Evolutionary conservation across 2,888 invertebrate genomes (phyloP).

Genomic region (Amphimallon solstitiale): DNA sequence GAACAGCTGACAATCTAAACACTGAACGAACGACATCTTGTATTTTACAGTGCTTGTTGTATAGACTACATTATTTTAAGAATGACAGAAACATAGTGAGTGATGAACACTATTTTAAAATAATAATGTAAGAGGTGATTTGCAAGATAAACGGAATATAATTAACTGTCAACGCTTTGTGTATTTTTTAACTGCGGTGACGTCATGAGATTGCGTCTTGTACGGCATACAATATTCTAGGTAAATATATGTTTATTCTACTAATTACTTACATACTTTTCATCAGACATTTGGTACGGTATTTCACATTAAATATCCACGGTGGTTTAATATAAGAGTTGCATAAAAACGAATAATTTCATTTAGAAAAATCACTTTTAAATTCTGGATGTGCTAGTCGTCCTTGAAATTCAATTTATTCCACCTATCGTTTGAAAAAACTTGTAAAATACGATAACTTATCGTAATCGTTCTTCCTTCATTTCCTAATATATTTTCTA

Average conservation of each 20-base stretch:
- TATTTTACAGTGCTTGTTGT: constrained; percentile 51
- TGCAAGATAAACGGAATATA: constrained; percentile 49
- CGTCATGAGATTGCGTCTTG: constrained; percentile 63
- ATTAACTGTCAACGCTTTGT: constrained; percentile 50
- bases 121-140: constrained; percentile 48
- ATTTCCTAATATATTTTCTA: constrained; percentile 18
- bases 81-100: constrained; percentile 60
- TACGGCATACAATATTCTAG: constrained; percentile 55
- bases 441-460: constrained; percentile 28
- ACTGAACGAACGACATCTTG: constrained; percentile 60
- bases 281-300: background rate
- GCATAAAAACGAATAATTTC: constrained; percentile 45
- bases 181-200: constrained; percentile 59
- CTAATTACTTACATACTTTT: constrained; percentile 20
- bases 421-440: constrained; percentile 36
- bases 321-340: constrained; percentile 49
- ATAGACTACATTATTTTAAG: constrained; percentile 52
- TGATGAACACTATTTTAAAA: constrained; percentile 50
- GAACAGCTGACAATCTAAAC: constrained; percentile 63
- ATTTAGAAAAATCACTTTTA: constrained; percentile 45
- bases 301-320: constrained; percentile 14
- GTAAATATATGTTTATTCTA: constrained; percentile 56
- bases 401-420: constrained; percentile 41
- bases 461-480: constrained; percentile 29
- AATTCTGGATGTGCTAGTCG: constrained; percentile 25